Conservation (phyloP, 2,888 invertebrate genomes). For the Acrocyrtus sp. region DNA sequence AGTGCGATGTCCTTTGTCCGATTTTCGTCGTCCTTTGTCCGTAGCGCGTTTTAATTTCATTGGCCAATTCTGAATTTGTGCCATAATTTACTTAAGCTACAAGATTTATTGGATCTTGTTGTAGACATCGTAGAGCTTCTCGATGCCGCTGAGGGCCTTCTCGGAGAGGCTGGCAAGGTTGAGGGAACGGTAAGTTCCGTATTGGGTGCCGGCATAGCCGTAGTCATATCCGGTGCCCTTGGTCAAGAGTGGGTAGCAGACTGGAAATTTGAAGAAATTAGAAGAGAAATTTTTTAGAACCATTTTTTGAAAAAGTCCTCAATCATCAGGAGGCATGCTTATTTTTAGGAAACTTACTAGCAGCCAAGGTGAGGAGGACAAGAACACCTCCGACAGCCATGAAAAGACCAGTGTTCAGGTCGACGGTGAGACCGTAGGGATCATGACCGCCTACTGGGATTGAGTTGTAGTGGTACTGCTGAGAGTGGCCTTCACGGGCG, state of each 20-base stretch:
- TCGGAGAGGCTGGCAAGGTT: conserved; percentile 62
- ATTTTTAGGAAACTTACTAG: conserved; percentile 61
- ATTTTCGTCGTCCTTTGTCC: no score
- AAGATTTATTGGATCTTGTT: conserved; percentile 63
- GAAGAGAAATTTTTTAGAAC: no score
- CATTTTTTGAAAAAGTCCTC: no score
- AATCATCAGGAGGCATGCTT: no score
- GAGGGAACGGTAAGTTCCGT: conserved; percentile 63
- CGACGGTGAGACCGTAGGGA: conserved; percentile 63
- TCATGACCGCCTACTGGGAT: conserved; percentile 63
- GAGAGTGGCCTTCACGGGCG: conserved; percentile 63
- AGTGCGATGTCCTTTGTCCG: no score
- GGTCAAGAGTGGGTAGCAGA: no score
- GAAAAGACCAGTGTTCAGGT: conserved; percentile 63
- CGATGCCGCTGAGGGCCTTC: conserved; percentile 62
- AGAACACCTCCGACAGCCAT: conserved; percentile 64
- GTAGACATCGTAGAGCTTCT: conserved; percentile 63
- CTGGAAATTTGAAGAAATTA: no score
- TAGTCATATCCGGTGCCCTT: conserved; percentile 63
- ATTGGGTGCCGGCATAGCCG: conserved; percentile 59
- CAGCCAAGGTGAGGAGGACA: conserved; percentile 62
- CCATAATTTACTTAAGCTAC: no score
- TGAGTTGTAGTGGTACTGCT: conserved; percentile 64
- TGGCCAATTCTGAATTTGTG: no score
- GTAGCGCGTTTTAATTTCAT: no score